These are phyloP conservation scores for Oryzias curvinotus DNA, from an alignment of 2,113 vertebrate species.

Conservation along the genomic window DNA sequence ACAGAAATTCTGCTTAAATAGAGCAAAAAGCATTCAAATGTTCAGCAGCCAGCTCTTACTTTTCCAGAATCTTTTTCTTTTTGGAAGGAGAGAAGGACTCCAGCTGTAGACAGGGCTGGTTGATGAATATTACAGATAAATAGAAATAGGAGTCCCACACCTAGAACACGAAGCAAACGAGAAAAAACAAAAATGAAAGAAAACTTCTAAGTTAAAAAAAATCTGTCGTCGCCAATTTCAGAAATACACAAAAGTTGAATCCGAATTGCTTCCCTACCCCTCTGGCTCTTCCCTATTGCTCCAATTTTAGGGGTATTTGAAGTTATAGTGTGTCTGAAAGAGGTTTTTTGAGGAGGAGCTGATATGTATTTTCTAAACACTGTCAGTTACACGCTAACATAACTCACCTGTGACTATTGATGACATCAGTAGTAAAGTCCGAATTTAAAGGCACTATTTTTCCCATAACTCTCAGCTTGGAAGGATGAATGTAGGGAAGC, in stretches of 20 bases:
- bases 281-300: no score
- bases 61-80: conserved; percentile 96
- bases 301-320: no score
- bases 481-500: no score
- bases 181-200: neutral
- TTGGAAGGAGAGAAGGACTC: conserved; percentile 97
- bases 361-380: no score
- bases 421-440: no score
- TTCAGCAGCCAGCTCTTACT: conserved; percentile 78
- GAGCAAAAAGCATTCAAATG: neutral
- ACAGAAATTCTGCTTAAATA: neutral
- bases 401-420: no score
- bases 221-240: neutral
- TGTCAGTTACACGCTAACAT: no score
- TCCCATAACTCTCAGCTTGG: no score
- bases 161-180: conserved; percentile 63
- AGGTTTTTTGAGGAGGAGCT: no score
- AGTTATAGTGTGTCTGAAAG: no score
- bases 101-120: conserved; percentile 95
- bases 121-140: conserved; percentile 98
- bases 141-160: conserved; percentile 99
- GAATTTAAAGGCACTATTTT: no score
- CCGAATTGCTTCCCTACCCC: no score
- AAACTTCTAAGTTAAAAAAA: neutral
- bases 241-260: neutral